These are phyloP conservation scores for Ardeotis arabs DNA, from an alignment of 2,113 vertebrate species.

Conservation along the genomic window DNA sequence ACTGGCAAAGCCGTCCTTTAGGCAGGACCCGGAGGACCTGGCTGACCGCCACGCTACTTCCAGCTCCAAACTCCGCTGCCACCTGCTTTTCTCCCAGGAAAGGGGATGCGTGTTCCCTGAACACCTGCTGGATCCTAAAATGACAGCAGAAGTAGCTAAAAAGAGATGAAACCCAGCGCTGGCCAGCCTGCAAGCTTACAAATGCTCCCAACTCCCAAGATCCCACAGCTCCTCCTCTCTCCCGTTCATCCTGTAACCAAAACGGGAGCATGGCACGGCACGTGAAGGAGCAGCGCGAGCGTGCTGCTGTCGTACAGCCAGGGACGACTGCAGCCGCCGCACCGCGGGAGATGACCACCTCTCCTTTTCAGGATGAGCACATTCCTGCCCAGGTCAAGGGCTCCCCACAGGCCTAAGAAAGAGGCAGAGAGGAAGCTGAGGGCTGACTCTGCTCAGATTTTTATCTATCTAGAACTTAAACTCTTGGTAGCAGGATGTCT, in stretches of 20 bases:
- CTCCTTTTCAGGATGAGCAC: neutral
- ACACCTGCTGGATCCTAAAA: neutral
- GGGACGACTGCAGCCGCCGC: accelerated
- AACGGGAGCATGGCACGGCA: accelerated
- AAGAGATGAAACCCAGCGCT: neutral
- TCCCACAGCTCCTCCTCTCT: neutral
- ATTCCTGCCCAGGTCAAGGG: neutral
- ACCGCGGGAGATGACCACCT: accelerated
- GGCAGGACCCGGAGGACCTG: neutral
- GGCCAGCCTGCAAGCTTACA: neutral
- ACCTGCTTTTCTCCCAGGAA: neutral
- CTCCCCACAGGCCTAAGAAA: accelerated
- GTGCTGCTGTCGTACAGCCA: accelerated
- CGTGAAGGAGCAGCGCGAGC: accelerated
- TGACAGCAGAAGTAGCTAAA: accelerated
- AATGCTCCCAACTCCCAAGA: accelerated
- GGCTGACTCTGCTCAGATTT: neutral
- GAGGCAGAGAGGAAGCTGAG: neutral
- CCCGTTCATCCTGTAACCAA: accelerated
- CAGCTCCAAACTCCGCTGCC: neutral
- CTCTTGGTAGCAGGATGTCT: neutral
- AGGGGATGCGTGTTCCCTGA: accelerated
- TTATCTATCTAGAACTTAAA: neutral
- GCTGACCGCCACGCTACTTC: accelerated
- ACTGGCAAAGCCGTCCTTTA: neutral